A percentile compares a stretch with the other conserved stretches of the same genome.
phyloP scores from a whole-genome alignment of 2,888 invertebrate genomes.

The Ganaspis brasiliensis region DNA sequence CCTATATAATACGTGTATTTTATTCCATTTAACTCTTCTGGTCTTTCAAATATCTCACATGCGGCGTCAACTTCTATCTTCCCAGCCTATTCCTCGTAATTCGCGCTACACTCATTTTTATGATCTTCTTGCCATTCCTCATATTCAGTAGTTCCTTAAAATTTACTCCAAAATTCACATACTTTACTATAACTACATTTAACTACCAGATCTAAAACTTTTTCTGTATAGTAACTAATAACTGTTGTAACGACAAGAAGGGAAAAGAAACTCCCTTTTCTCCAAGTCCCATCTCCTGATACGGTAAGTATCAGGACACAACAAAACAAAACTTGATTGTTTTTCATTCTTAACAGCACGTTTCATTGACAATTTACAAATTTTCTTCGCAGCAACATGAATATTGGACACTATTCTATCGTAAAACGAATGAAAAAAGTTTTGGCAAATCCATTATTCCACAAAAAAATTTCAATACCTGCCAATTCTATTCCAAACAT shows the following conservation, averaged over 20 bases:
- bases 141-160: slow-evolving; percentile 1
- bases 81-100: slow-evolving; percentile 1
- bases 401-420: slow-evolving; percentile 47
- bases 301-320: slow-evolving; percentile 28
- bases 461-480: slow-evolving; percentile 58
- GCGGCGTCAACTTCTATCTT: slow-evolving; percentile 10
- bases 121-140: background rate
- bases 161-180: slow-evolving; percentile 24
- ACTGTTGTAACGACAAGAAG: background rate
- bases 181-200: slow-evolving; percentile 14
- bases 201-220: background rate
- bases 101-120: background rate
- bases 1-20: background rate
- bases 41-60: background rate
- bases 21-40: slow-evolving; percentile 2
- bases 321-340: background rate
- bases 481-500: slow-evolving; percentile 57
- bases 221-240: background rate
- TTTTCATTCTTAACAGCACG: slow-evolving; percentile 47
- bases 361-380: slow-evolving; percentile 47
- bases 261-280: background rate
- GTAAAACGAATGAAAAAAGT: slow-evolving; percentile 60
- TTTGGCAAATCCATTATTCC: slow-evolving; percentile 62
- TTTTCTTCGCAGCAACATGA: slow-evolving; percentile 43
- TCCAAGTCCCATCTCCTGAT: slow-evolving; percentile 12